Evolutionary conservation across 2,113 vertebrate species (phyloP), one percentile per base, ranked within the genome.

Genomic region (Menura novaehollandiae): DNA sequence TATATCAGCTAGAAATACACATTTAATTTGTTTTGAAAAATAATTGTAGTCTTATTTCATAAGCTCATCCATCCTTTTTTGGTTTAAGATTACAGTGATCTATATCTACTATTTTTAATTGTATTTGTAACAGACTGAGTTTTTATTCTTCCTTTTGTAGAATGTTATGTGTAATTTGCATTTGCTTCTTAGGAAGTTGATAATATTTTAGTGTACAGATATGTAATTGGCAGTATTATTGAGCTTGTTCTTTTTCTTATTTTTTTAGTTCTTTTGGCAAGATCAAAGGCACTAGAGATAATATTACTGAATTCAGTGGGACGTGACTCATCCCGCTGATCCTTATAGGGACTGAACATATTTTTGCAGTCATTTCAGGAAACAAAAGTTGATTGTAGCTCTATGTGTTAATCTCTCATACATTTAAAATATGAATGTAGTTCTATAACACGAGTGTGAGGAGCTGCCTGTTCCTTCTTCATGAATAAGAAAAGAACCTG

Each of bases 401-500:
- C 12, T 68, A 1, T 2, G 4, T 35, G 7, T 72, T 83, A 46
- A 33, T 89, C 46, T 55, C 3, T 0, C 19, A 20, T 44, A 46
- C 0, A 0, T 79, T 72, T 72, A 63, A 88, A 89, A 49, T 37
- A n/a, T 3, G 10, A 59, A 15, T n/a, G 11, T 73, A 35, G 33
- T 19, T 93, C 41, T 73, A 0, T 16, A 60, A 44, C 20, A 17
- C 0, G 1, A 19, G 3, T 30, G 21, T 52, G 76, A 39, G 84
- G 27, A 93, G 46, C 41, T 93, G 63, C 51, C 30, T 66, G 37
- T 49, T 91, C 33, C 44, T 30, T 60, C 16, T 76, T 53, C 18
- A 14, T 84, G 20, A 59, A 6, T 43, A n/a, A 60, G 62, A 72
- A 75, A 26, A n/a, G 52, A 77, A 27, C 35, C n/a, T 0, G 0